Evolutionary conservation across 2,113 vertebrate species (phyloP).

Genomic region (Chlamydotis undulata): DNA sequence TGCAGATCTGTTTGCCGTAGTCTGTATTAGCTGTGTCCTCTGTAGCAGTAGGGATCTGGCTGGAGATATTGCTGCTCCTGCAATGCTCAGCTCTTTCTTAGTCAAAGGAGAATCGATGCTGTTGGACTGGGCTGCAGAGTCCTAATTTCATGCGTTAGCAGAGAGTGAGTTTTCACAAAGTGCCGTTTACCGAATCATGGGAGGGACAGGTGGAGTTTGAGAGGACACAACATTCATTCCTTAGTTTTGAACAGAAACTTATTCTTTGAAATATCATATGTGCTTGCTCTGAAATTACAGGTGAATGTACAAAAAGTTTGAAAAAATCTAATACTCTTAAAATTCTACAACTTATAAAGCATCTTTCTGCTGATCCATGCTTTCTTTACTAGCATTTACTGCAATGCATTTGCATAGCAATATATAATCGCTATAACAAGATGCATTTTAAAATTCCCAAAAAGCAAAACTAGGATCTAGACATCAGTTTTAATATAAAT

Average conservation of each 20-base stretch:
- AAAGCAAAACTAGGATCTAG: background rate
- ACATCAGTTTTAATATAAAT: background rate
- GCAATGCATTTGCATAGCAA: background rate
- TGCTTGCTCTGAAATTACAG: background rate
- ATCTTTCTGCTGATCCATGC: background rate
- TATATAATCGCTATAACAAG: background rate
- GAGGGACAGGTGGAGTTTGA: background rate
- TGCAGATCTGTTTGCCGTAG: conserved; percentile 19
- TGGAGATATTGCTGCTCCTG: background rate
- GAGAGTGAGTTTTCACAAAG: background rate
- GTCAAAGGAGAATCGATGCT: background rate
- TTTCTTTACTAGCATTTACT: background rate
- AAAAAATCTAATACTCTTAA: background rate
- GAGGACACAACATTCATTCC: background rate
- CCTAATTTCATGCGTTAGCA: background rate
- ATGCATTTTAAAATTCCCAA: background rate
- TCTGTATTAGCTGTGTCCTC: background rate
- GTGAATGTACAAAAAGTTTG: background rate
- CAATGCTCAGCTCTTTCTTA: background rate
- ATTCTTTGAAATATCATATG: background rate
- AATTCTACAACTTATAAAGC: background rate
- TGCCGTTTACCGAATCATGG: background rate
- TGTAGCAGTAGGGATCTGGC: background rate
- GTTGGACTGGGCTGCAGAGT: background rate
- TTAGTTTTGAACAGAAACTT: background rate